Percentiles rank a stretch among this genome's conserved stretches.
phyloP scores from a whole-genome alignment of 23 tunicate genomes.

The Phallusia fumigata region DNA sequence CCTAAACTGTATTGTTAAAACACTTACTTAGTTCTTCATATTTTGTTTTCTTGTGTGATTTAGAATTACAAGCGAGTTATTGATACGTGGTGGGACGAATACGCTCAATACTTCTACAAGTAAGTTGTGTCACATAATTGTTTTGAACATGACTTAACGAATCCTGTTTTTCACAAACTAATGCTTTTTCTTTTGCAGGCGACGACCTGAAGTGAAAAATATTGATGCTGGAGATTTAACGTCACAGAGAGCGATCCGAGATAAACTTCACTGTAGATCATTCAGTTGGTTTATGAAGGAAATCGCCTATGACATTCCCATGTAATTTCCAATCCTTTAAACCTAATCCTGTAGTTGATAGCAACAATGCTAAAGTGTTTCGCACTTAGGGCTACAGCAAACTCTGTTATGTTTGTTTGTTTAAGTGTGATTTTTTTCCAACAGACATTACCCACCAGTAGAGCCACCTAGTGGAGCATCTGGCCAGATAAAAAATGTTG shows the following conservation, averaged over 20 bases:
- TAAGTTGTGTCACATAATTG: conserved; percentile 18
- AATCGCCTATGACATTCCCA: conserved; percentile 96
- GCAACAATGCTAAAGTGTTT: too few species aligned
- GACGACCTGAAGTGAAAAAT: conserved; percentile 74
- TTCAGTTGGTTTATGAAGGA: conserved; percentile 97
- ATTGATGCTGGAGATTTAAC: conserved; percentile 75
- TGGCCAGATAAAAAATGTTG: conserved; percentile 62
- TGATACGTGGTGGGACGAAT: conserved; percentile 98
- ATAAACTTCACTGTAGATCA: conserved; percentile 73
- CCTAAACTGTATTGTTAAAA: too few species aligned
- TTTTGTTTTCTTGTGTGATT: background rate
- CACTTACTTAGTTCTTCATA: too few species aligned
- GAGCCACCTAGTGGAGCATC: conserved; percentile 92
- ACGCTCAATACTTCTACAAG: conserved; percentile 78
- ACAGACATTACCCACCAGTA: conserved; percentile 74
- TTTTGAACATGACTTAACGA: background rate
- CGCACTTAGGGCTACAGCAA: too few species aligned
- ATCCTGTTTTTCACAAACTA: background rate
- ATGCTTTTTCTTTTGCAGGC: conserved; percentile 30
- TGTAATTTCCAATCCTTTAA: too few species aligned
- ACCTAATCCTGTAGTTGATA: too few species aligned
- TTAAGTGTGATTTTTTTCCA: background rate
- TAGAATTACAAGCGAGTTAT: conserved; percentile 95
- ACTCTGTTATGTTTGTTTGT: background rate
- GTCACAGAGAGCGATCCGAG: conserved; percentile 37